Base-by-base conservation (phyloP, 2,888 invertebrate species). In the Sinodicranocentrus sp. region DNA sequence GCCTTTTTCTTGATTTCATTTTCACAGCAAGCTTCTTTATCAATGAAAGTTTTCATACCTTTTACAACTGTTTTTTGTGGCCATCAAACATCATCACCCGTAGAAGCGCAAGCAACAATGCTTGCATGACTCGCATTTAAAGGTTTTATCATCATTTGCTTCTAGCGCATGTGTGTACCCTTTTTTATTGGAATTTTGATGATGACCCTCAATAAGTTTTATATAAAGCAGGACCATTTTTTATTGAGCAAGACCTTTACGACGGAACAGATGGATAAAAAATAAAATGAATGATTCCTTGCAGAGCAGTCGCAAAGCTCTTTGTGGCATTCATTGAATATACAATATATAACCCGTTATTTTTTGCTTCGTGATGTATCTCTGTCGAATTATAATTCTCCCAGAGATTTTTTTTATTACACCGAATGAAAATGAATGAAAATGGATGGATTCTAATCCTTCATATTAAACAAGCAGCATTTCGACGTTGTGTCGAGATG, bases 131-230 rank as follows among this genome's bases (percentile, higher is more conserved):
- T n/a, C 26, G 23, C 26, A 3, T 48, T 19, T 13, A 63, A 63
- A 17, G 63, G 10, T 28, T 28, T 5, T 17, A 15, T 63, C 8
- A 57, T 57, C 21, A 57, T 21, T 21, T 25, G 48, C 21, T 21
- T 21, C 17, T 13, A 21, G 21, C 17, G 15, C 8, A 3, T 23
- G 23, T 6, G 57, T 57, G 57, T 23, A 78, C 78, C 78, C 78
- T 78, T 78, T 77, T 79, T 79, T 79, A 79, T 79, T 71, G 70
- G 70, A 79, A 71, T 79, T 79, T 79, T 79, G 71, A 79, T 79
- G 79, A 79, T 79, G 79, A 79, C 54, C 71, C 79, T 48, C 63
- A 52, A 63, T 70, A 79, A 79, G 71, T 71, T 79, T 79, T 70
- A 78, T 76, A 76, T 21, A 78, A 61, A 26, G 44, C 48, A 59